Percentiles rank a stretch among this genome's conserved stretches.
Conservation (phyloP, 2,797 vertebrate species). For the Odontamblyopus rebecca region DNA sequence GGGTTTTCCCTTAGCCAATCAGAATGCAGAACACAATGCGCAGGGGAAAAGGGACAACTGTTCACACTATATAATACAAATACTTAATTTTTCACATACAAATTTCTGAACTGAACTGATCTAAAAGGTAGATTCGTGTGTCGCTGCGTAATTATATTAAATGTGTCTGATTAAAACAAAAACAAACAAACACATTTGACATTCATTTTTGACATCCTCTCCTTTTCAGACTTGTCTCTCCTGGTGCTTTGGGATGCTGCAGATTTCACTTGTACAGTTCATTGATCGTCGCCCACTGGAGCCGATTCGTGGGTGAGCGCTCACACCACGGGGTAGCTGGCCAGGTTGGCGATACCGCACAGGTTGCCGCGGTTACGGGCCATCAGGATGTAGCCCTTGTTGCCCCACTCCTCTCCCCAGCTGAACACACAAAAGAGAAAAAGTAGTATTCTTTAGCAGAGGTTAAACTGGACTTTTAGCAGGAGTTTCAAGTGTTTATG, state of each 20-base stretch:
- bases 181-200: background rate
- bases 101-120: background rate
- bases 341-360: conserved; percentile 81
- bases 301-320: background rate
- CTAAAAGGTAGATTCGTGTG: no score
- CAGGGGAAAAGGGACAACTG: no score
- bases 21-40: no score
- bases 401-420: conserved; percentile 80
- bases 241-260: background rate
- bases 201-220: background rate
- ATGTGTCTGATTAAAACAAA: no score
- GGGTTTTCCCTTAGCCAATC: no score
- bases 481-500: background rate
- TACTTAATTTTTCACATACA: background rate
- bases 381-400: conserved; percentile 79
- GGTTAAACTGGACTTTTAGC: background rate
- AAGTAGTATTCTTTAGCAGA: conserved; percentile 5
- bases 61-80: no score
- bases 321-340: conserved; percentile 81
- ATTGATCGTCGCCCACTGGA: conserved; percentile 1
- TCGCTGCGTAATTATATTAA: no score
- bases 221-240: background rate
- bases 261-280: background rate
- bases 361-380: conserved; percentile 81
- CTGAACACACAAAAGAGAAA: conserved; percentile 46